Percentiles rank a stretch among this genome's conserved stretches.
phyloP scores from a whole-genome alignment of 2,888 invertebrate species.

The Caenorhabditis imperialis region DNA sequence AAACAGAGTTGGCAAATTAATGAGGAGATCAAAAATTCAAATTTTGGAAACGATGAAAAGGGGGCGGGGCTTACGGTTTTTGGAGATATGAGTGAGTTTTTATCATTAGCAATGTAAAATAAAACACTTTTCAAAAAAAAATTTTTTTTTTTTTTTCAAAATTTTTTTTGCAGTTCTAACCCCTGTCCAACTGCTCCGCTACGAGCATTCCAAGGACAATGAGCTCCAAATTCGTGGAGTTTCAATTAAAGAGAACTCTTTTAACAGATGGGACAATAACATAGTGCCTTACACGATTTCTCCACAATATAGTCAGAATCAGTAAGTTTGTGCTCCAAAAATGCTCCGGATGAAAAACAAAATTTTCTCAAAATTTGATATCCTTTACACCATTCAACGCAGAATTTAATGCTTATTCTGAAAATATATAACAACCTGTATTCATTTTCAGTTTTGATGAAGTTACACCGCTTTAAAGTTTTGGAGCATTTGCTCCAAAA shows the following conservation, averaged over 20 bases:
- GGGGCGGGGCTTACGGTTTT: conserved; percentile 45
- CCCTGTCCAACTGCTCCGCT: conserved; percentile 61
- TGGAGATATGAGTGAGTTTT: conserved; percentile 64
- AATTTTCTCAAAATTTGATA: no score
- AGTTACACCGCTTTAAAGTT: no score
- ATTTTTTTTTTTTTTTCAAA: neutral
- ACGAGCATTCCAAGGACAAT: conserved; percentile 39
- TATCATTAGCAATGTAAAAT: neutral
- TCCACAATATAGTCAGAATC: conserved; percentile 60
- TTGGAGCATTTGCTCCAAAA: no score
- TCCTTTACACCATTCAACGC: no score
- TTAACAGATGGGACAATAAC: conserved; percentile 68
- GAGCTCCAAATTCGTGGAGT: conserved; percentile 56
- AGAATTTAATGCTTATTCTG: no score
- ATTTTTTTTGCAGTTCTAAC: conserved; percentile 57
- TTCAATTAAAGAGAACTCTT: conserved; percentile 54
- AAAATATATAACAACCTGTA: no score
- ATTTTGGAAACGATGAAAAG: no score
- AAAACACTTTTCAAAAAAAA: neutral
- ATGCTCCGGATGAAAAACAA: no score
- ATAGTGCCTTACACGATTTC: conserved; percentile 66
- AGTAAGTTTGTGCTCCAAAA: no score
- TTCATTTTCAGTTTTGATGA: no score
- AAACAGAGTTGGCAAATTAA: conserved; percentile 59
- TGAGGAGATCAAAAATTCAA: conserved; percentile 25